Base-by-base conservation (phyloP, 2,113 vertebrate genomes). In the Bostrychus sinensis region DNA sequence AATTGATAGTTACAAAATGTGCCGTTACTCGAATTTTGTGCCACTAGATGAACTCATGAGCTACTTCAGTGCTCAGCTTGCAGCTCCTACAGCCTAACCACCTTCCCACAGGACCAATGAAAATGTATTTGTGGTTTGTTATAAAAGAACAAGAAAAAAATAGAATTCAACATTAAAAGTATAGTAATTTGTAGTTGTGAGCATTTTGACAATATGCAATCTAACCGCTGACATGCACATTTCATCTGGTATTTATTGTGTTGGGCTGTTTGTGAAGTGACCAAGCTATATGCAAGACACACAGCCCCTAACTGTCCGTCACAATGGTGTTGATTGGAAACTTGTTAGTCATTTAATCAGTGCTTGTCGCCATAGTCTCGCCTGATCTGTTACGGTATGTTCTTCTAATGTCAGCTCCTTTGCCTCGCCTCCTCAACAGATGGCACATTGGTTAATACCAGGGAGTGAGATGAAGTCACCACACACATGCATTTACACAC, bases 361-460 rank as follows among this genome's bases (percentile, higher is more conserved):
- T 8, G 13, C 61, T 39, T 76, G 30, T 42, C 34, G 64, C 22
- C 42, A 50, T 22, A 20, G 36, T 56, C 36, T 56, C 4, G 34
- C 13, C 54, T 53, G 34, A 34, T 58, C 37, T 75, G 66, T 41
- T 54, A 50, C 4, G 2, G 41, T 62, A 59, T 68, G 54, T 51
- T 72, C 42, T 51, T 77, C 63, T 70, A 67, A 72, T 77, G 75
- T 74, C 75, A 83, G 32, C 58, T 54, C 25, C 48, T 75, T 48
- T 74, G 26, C 43, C 51, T 75, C 28, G 51, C 54, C 79, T 70
- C 50, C 70, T 84, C 75, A 83, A 71, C 84, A 88, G 80, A 86
- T 83, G 78, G 80, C 70, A 70, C 46, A 62, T 43, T 64, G 69
- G 58, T 83, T 82, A 84, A 79, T 77, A 75, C 72, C 56, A 80